A percentile compares a stretch with the other conserved stretches of the same genome.
Conservation (phyloP, 2,113 vertebrate species). For the Nesogale talazaci region DNA sequence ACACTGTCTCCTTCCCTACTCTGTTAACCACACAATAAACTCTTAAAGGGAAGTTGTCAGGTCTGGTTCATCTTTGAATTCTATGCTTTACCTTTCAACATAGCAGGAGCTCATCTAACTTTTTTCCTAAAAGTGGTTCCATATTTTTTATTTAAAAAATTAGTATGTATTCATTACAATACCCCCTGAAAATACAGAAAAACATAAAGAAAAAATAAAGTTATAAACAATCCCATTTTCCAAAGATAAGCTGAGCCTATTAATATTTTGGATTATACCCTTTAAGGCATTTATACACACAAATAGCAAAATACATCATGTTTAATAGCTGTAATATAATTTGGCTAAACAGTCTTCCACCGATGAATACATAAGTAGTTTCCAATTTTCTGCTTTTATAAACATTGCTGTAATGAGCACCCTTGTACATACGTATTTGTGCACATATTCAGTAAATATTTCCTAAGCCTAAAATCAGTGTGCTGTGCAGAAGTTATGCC, state of each 20-base stretch:
- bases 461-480: neutral
- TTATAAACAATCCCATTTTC: neutral
- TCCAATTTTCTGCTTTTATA: slow-evolving; percentile 71
- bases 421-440: slow-evolving; percentile 27
- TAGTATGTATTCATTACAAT: neutral
- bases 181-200: neutral
- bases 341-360: slow-evolving; percentile 50
- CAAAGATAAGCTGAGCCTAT: neutral
- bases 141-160: neutral
- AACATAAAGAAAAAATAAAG: neutral
- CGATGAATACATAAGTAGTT: slow-evolving; percentile 60
- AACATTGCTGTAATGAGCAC: slow-evolving; percentile 31
- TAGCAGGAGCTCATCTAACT: neutral
- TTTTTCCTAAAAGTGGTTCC: neutral
- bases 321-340: slow-evolving; percentile 66
- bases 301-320: slow-evolving; percentile 33
- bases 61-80: neutral
- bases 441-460: slow-evolving; percentile 37
- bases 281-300: neutral
- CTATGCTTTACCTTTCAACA: neutral
- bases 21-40: neutral
- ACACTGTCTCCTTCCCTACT: neutral
- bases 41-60: neutral
- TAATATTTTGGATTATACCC: neutral
- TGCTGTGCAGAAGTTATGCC: no score